Base-by-base conservation (phyloP, 1,140 invertebrate species). In the Cydia strobilella region DNA sequence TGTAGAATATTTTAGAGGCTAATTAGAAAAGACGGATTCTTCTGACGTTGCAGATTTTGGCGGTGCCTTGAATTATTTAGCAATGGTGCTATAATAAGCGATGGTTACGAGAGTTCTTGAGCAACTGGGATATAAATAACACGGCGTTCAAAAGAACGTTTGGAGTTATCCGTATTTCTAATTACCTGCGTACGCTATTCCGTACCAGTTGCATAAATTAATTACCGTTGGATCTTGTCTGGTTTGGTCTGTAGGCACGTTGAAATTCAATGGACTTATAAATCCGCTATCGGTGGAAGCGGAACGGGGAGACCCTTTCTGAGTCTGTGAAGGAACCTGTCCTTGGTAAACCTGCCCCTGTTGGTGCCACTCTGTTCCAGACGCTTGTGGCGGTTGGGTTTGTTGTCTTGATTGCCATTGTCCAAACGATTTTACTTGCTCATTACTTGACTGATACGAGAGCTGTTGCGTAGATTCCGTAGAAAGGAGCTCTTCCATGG, bases 271-370 rank as follows among this genome's bases (percentile, higher is more conserved):
- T 39, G 77, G 77, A n/a, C 77, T 78, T 63, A 62, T 74, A 63
- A 78, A 71, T 18, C 77, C 77, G 35, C 77, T 78, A 42, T 78
- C 77, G 15, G 69, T 73, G 9, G 77, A 78, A 35, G 15, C 31
- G 15, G 65, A 39, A 10, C 65, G 25, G 15, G 65, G 65, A 42
- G 27, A 3, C n/a, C 15, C 23, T 18, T 69, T 69, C 13, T 69
- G 65, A 42, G 9, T 18, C n/a, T 69, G 65, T 18, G 27, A 10
- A 15, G 27, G 65, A 35, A 35, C 9, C n/a, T 69, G 63, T 35
- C 65, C 31, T 69, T 69, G 63, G 31, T 12, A 35, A 35, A 35
- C 3, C n/a, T 39, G 25, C 15, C 65, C n/a, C n/a, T 69, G 63
- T 5, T 31, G 65, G 65, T 27, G 15, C 13, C 31, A 35, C 31